phyloP scores from a whole-genome alignment of 2,888 invertebrate species.

The Alloscopus bannaensis region DNA sequence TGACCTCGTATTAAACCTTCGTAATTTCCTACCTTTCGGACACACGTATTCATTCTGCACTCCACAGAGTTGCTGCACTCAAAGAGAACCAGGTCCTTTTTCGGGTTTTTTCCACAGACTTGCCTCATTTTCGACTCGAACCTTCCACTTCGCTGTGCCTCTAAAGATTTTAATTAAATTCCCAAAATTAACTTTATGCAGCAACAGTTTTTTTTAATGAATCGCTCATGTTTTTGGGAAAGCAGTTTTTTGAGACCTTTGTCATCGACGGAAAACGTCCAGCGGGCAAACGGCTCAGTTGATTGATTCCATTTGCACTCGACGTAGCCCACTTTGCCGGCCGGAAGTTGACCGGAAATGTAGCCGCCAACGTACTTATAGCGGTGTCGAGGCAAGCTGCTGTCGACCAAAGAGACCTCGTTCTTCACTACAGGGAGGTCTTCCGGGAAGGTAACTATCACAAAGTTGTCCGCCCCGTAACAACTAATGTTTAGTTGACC shows the following conservation, averaged over 20 bases:
- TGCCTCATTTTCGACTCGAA: neutral
- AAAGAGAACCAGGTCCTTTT: slow-evolving; percentile 19
- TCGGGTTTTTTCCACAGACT: neutral
- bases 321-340: slow-evolving; percentile 17
- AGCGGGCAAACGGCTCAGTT: slow-evolving; percentile 28
- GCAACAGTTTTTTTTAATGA: too few relatives aligned
- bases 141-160: too few relatives aligned
- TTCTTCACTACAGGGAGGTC: slow-evolving; percentile 26
- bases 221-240: too few relatives aligned
- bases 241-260: too few relatives aligned
- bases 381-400: neutral
- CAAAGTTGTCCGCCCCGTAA: slow-evolving; percentile 23
- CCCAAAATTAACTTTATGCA: too few relatives aligned
- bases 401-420: slow-evolving; percentile 11
- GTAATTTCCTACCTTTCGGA: slow-evolving; percentile 42
- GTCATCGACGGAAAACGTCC: slow-evolving; percentile 38
- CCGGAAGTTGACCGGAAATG: neutral
- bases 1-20: neutral
- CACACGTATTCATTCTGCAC: slow-evolving; percentile 58
- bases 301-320: slow-evolving; percentile 38
- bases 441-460: slow-evolving; percentile 9
- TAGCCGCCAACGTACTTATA: slow-evolving; percentile 27
- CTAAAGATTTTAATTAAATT: too few relatives aligned
- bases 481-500: slow-evolving; percentile 37
- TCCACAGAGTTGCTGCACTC: slow-evolving; percentile 59